Evolutionary conservation across 2,888 invertebrate genomes (phyloP), one percentile per base, ranked within the genome.

Genomic region (Acanthosepion esculentum): DNA sequence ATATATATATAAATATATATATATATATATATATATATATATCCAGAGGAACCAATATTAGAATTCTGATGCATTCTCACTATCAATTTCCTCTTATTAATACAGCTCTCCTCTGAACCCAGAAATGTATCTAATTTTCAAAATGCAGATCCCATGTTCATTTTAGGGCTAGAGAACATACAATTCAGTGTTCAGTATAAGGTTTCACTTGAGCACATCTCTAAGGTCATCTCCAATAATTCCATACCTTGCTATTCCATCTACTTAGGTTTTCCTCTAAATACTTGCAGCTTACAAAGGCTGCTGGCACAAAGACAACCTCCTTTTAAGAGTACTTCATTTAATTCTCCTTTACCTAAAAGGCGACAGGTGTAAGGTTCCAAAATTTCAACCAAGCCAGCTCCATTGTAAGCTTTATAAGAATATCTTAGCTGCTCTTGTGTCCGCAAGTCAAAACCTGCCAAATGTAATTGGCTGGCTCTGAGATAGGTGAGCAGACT

Each of bases 251-350:
- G n/a, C 78, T 15, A 78, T 78, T 15, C 33, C n/a, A 78, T 78
- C 78, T n/a, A 78, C 78, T 78, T 78, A 33, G n/a, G 10, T 78
- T 18, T 18, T 78, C n/a, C 78, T 78, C 18, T 78, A 59, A 59
- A 59, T 59, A 18, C n/a, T 1, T 2, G 6, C 64, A 5, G 7
- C 78, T 33, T 15, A 78, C 78, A 78, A n/a, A 78, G 78, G 2
- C 78, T 33, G 15, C 15, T 78, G 78, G n/a, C n/a, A 78, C n/a
- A 15, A 78, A n/a, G 78, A 78, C 15, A 78, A 78, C 78, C 78
- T n/a, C n/a, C 78, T 78, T 78, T 78, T 78, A 78, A 78, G 78
- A 78, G 78, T 78, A 78, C n/a, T n/a, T 78, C 10, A 78, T 78
- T 78, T 78, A 78, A n/a, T 78, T 78, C n/a, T n/a, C 78, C 15